Conservation (phyloP, 37 sponge, comb jelly and placozoan genomes). For the Haliclona indistincta region DNA sequence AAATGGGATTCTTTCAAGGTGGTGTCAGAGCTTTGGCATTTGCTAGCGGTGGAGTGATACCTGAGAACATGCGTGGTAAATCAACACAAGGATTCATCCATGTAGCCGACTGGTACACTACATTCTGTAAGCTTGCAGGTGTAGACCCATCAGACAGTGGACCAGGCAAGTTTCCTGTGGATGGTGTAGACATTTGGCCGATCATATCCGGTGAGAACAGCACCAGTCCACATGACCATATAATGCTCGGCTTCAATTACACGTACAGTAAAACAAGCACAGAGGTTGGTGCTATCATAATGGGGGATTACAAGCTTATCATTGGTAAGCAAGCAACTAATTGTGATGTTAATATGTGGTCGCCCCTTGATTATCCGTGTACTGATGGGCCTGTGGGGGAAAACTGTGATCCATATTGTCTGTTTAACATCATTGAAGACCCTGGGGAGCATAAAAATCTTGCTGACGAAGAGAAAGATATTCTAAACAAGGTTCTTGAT, state of each 20-base stretch:
- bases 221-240: no score
- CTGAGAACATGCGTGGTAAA: no score
- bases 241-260: constrained; percentile 31
- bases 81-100: constrained; percentile 41
- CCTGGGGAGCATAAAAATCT: constrained; percentile 28
- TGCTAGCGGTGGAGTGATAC: no score
- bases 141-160: no score
- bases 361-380: constrained; percentile 12
- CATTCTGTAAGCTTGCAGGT: no score
- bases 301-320: no score
- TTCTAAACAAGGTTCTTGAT: constrained; percentile 21
- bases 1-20: constrained; percentile 48
- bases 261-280: not conserved
- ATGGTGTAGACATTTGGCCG: constrained; percentile 39
- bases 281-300: constrained; percentile 14
- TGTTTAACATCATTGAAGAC: constrained; percentile 27
- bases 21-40: constrained; percentile 53
- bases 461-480: not conserved
- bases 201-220: no score
- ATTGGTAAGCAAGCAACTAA: constrained; percentile 6
- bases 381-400: not conserved
- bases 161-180: constrained; percentile 39
- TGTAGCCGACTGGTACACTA: constrained; percentile 43
- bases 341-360: constrained; percentile 22
- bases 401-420: constrained; percentile 11